A percentile compares a stretch with the other conserved stretches of the same genome.
Conservation (phyloP, 2,113 vertebrate genomes). For the Columba janthina region DNA sequence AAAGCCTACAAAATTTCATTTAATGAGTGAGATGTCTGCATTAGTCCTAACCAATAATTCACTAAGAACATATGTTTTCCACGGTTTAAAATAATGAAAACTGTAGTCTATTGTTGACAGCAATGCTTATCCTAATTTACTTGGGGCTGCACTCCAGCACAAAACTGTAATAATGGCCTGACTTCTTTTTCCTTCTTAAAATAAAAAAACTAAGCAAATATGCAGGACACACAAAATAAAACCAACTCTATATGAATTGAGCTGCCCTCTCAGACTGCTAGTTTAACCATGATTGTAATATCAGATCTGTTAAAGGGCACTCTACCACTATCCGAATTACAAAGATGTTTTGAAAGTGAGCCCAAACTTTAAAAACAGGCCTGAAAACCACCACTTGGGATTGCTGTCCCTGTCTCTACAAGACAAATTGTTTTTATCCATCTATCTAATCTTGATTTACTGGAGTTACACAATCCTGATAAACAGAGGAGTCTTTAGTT, state of each 20-base stretch:
- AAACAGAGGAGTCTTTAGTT: not conserved
- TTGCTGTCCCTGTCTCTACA: not conserved
- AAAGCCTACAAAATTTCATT: not conserved
- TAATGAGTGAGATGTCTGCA: not conserved
- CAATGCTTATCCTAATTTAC: not conserved
- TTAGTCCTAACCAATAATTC: not conserved
- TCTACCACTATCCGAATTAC: not conserved
- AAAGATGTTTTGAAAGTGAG: not conserved
- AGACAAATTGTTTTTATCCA: not conserved
- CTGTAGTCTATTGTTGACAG: not conserved
- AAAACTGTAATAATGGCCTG: not conserved
- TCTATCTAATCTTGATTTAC: not conserved
- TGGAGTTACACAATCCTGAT: not conserved
- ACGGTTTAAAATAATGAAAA: not conserved
- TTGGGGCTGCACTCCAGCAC: not conserved
- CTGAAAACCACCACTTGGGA: not conserved
- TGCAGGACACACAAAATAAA: not conserved
- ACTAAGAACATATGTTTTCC: not conserved
- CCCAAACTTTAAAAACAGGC: not conserved
- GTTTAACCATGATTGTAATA: not conserved
- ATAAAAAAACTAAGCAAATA: not conserved
- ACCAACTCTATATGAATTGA: not conserved
- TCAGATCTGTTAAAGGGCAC: not conserved
- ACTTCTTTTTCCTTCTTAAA: not conserved
- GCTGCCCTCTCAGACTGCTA: not conserved